These are phyloP conservation scores for Arnoldichthys spilopterus DNA, from an alignment of 2,797 vertebrate species.

Conservation along the genomic window DNA sequence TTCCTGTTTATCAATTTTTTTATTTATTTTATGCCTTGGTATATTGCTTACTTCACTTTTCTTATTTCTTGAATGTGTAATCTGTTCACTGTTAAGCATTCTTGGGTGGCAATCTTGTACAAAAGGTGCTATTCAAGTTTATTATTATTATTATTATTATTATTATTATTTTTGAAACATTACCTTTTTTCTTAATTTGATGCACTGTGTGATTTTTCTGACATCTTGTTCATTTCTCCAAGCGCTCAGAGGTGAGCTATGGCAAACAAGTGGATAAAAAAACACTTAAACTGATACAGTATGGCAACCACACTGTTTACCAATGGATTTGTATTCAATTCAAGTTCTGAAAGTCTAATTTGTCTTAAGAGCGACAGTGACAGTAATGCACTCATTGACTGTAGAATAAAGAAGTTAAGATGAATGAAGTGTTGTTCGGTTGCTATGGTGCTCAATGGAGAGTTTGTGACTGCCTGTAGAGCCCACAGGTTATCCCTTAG, in stretches of 20 bases:
- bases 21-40: too few species aligned
- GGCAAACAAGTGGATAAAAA: not conserved
- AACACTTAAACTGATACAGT: slow-evolving; percentile 1
- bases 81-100: too few species aligned
- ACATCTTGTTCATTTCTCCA: not conserved
- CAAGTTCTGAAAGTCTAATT: not conserved
- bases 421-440: slow-evolving; percentile 17
- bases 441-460: slow-evolving; percentile 36
- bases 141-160: too few species aligned
- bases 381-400: slow-evolving; percentile 8
- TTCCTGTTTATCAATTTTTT: too few species aligned
- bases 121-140: too few species aligned
- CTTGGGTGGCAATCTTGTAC: too few species aligned
- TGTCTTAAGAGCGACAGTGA: slow-evolving; percentile 1
- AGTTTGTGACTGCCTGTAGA: slow-evolving; percentile 14
- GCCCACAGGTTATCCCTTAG: slow-evolving; percentile 10
- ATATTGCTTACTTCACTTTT: too few species aligned
- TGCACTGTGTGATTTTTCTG: not conserved
- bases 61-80: too few species aligned
- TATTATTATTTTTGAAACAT: too few species aligned
- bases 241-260: not conserved
- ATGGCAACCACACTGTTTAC: not conserved
- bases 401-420: not conserved
- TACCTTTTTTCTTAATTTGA: too few species aligned
- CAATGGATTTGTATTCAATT: not conserved